Evolutionary conservation across 2,888 invertebrate species (phyloP).

Genomic region (Leuctra nigra): DNA sequence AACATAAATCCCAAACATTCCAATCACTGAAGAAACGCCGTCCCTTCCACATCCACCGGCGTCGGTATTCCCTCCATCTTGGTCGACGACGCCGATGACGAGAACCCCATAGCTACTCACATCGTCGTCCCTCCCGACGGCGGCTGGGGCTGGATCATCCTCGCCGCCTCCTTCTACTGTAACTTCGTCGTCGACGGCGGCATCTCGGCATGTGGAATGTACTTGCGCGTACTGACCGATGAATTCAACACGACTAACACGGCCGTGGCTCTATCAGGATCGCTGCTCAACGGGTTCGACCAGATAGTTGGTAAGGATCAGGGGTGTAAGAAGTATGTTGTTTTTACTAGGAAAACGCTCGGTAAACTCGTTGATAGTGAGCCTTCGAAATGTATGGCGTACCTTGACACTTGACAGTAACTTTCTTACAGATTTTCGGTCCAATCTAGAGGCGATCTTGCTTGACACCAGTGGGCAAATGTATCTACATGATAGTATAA

Average conservation of each 20-base stretch:
- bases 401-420: too few relatives aligned
- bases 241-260: conserved; percentile 62
- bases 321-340: conserved; percentile 29
- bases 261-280: conserved; percentile 74
- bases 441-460: too few relatives aligned
- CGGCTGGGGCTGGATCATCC: conserved; percentile 93
- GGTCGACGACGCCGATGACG: too few relatives aligned
- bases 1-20: too few relatives aligned
- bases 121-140: conserved; percentile 87
- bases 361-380: too few relatives aligned
- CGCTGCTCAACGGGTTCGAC: conserved; percentile 85
- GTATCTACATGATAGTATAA: too few relatives aligned
- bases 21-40: neutral
- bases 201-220: conserved; percentile 79
- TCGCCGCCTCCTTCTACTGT: conserved; percentile 84
- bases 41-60: neutral
- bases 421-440: too few relatives aligned
- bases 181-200: conserved; percentile 93
- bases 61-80: neutral
- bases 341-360: neutral
- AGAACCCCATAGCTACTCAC: too few relatives aligned
- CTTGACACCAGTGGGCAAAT: too few relatives aligned
- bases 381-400: too few relatives aligned
- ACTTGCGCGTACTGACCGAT: conserved; percentile 56
- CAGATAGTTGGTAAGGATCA: conserved; percentile 74